These are phyloP conservation scores for Dendrolimus pini DNA, from an alignment of 2,888 invertebrate genomes.

Conservation along the genomic window DNA sequence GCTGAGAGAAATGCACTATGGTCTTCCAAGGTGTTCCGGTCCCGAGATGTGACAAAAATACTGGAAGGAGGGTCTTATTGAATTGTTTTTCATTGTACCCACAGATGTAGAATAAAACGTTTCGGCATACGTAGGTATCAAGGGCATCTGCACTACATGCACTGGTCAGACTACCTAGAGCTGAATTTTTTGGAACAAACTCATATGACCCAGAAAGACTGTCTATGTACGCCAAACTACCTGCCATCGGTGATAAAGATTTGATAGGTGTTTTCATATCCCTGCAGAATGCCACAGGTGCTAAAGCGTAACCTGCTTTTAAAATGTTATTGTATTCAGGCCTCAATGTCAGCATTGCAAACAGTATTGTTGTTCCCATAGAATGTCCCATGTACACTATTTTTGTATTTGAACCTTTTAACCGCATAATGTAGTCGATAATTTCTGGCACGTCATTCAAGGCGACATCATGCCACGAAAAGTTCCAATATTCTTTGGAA, in stretches of 20 bases:
- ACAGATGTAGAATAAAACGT: conserved; percentile 81
- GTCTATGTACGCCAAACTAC: conserved; percentile 76
- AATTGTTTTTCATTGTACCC: conserved; percentile 83
- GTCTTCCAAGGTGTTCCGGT: conserved; percentile 87
- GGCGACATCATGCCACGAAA: conserved; percentile 94
- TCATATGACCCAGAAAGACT: conserved; percentile 81
- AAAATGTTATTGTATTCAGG: conserved; percentile 82
- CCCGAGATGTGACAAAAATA: conserved; percentile 81
- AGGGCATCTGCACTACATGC: conserved; percentile 73
- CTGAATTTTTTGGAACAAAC: conserved; percentile 81
- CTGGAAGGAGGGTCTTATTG: conserved; percentile 81
- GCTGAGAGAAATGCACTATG: conserved; percentile 81
- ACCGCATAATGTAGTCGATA: conserved; percentile 79
- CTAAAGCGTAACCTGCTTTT: conserved; percentile 80
- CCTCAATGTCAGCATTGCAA: conserved; percentile 80
- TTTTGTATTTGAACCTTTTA: conserved; percentile 42
- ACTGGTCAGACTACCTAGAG: conserved; percentile 73
- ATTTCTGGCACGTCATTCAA: conserved; percentile 90
- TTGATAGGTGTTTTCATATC: conserved; percentile 80
- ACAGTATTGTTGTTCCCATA: conserved; percentile 90
- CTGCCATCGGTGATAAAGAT: conserved; percentile 79
- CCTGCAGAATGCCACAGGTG: conserved; percentile 81
- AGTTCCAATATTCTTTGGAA: conserved; percentile 82
- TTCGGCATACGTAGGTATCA: conserved; percentile 80
- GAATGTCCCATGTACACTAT: conserved; percentile 91